Evolutionary conservation across 2,797 vertebrate species (phyloP).

Genomic region (Yasuhikotakia modesta): DNA sequence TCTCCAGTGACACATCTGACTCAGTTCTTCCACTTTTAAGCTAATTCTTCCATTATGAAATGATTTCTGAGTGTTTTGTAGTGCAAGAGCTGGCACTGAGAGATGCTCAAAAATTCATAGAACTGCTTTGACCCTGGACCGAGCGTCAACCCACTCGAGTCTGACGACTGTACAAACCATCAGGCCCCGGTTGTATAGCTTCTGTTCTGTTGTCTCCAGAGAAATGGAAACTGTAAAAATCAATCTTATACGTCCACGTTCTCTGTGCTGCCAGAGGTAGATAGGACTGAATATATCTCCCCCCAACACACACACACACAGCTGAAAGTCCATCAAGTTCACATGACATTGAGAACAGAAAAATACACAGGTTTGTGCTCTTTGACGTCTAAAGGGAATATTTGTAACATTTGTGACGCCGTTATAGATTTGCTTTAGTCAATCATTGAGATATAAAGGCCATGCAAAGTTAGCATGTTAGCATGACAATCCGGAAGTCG

Average conservation of each 20-base stretch:
- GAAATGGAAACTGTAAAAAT: constrained; percentile 14
- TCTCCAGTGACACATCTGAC: constrained; percentile 29
- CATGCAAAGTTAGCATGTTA: not conserved
- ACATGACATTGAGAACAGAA: constrained; percentile 12
- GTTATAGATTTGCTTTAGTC: not conserved
- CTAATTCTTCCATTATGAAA: constrained; percentile 52
- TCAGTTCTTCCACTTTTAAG: constrained; percentile 44
- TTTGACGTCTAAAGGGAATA: not conserved
- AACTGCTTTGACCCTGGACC: constrained; percentile 40
- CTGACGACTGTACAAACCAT: constrained; percentile 36
- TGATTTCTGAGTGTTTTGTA: constrained; percentile 39
- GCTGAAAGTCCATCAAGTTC: not conserved
- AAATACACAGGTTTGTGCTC: not conserved
- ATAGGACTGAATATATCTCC: constrained; percentile 7
- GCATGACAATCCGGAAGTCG: not conserved
- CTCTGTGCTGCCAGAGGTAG: constrained; percentile 12
- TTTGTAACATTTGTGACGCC: not conserved
- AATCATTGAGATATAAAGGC: not conserved
- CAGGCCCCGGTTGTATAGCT: constrained; percentile 37
- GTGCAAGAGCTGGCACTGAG: constrained; percentile 13
- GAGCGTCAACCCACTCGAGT: constrained; percentile 23
- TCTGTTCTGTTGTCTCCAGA: constrained; percentile 42
- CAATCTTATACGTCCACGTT: constrained; percentile 15
- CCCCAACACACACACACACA: no score
- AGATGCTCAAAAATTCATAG: constrained; percentile 28